Evolutionary conservation across 2,113 vertebrate species (phyloP), one percentile per base, ranked within the genome.

Genomic region (Eudyptes chrysolophus): DNA sequence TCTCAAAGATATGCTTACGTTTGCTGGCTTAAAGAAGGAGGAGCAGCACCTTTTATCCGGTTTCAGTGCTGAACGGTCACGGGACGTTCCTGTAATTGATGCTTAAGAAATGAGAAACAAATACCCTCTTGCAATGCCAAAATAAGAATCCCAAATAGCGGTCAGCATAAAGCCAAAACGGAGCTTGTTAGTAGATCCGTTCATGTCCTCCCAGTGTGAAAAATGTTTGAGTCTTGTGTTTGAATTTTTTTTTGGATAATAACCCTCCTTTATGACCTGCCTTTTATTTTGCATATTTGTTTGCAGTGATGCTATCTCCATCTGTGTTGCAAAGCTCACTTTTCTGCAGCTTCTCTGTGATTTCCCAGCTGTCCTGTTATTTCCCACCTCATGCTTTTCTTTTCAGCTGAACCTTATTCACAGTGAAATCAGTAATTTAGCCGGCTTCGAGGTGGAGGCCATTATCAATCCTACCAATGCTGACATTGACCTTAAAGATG

Each of bases 401-500:
- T 98, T 98, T 98, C 99, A 99, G 99, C 99, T 99, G 98, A 99
- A 99, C 98, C 99, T 99, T 97, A 99, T 99, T 99, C 99, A 99
- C 99, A 99, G 99, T 98, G 99, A 99, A 99, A 99, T 99, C 99
- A 99, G 99, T 99, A 99, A 99, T 99, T 99, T 99, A 99, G 99
- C 99, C 98, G 99, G 99, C 99, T 99, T 99, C 98, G 99, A 99
- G 98, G 99, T 99, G 99, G 99, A 99, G 98, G 99, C 99, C 98
- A 99, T 99, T 98, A 99, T 99, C 99, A 99, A 99, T 99, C 99
- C 99, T 96, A 99, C 99, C 98, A 99, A 99, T 99, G 99, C 99
- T 98, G 99, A 99, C 98, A 99, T 99, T 99, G 99, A 99, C 98
- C 99, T 99, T 99, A 99, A 99, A 99, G 99, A 99, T 98, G 99